Evolutionary conservation across 2,888 invertebrate genomes (phyloP).

Genomic region (Mechanitis mazaeus): DNA sequence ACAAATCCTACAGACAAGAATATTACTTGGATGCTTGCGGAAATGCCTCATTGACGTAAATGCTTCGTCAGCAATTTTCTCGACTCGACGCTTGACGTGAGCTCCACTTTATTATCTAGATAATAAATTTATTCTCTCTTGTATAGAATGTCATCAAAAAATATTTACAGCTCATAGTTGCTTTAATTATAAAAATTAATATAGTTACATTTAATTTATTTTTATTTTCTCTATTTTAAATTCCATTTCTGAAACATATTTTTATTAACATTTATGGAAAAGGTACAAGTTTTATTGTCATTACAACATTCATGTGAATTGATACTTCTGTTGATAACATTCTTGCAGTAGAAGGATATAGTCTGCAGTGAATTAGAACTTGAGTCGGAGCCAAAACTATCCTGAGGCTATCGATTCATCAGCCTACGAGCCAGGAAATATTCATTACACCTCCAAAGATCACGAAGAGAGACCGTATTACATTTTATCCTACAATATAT

Average conservation of each 20-base stretch:
- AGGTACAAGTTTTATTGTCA: not conserved
- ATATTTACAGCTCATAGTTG: not conserved
- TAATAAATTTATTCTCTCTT: constrained; percentile 6
- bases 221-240: no score
- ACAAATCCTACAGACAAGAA: constrained; percentile 6
- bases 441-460: constrained; percentile 2
- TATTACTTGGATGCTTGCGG: constrained; percentile 18
- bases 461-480: not conserved
- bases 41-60: constrained; percentile 23
- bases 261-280: not conserved
- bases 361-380: constrained; percentile 15
- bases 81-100: constrained; percentile 14
- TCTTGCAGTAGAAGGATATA: constrained; percentile 3
- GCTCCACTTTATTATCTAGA: constrained; percentile 9
- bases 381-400: constrained; percentile 17
- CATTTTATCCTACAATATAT: not conserved
- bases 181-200: not conserved
- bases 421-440: constrained; percentile 9
- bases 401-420: constrained; percentile 15
- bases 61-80: constrained; percentile 19
- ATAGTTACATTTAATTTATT: no score
- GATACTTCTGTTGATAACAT: constrained; percentile 2
- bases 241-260: no score
- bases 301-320: not conserved
- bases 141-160: constrained; percentile 2